phyloP scores from a whole-genome alignment of 2,113 vertebrate species.

The Parus major region DNA sequence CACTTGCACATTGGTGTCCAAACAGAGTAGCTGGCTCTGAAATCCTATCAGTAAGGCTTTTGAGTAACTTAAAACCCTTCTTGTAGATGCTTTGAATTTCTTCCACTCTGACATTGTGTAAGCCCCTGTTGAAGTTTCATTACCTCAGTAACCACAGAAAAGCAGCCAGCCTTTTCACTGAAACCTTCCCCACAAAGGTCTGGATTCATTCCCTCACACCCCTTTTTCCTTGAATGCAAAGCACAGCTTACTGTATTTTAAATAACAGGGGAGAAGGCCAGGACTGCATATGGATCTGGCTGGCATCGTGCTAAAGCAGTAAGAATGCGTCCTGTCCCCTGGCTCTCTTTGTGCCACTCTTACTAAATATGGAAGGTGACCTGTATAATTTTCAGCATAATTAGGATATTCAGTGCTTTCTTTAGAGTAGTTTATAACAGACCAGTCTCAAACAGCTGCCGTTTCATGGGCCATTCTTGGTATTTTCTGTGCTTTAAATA shows the following conservation, averaged over 20 bases:
- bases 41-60: conserved; percentile 24
- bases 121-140: conserved; percentile 44
- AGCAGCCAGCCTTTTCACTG: conserved; percentile 21
- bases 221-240: conserved; percentile 37
- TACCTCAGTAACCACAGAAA: conserved; percentile 58
- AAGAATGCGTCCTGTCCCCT: neutral
- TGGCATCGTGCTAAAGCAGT: conserved; percentile 9
- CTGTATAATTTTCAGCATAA: conserved; percentile 33
- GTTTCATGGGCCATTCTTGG: neutral
- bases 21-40: conserved; percentile 15
- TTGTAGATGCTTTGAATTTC: conserved; percentile 54
- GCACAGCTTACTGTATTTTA: conserved; percentile 52
- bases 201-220: conserved; percentile 17
- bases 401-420: conserved; percentile 28
- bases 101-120: conserved; percentile 59
- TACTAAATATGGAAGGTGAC: neutral
- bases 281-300: neutral
- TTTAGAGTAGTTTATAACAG: conserved; percentile 33
- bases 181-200: conserved; percentile 31
- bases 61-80: conserved; percentile 17
- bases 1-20: neutral
- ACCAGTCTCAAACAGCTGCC: neutral
- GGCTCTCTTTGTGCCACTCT: neutral
- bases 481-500: conserved; percentile 55
- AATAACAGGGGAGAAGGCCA: conserved; percentile 57